Conservation (phyloP, 1,140 invertebrate species). For the Sitobion miscanthi region DNA sequence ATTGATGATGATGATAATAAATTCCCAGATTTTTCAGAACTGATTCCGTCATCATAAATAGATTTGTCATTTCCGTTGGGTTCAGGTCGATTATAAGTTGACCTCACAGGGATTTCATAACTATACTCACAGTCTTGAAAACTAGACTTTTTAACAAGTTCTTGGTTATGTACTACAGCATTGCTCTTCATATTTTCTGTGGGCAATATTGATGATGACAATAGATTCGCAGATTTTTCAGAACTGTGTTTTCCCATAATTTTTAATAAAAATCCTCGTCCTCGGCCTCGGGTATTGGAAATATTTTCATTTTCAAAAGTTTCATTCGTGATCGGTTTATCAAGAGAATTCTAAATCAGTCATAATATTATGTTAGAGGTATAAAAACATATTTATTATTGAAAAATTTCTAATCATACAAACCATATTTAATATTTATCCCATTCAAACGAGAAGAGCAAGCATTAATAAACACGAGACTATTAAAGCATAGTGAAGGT, state of each 20-base stretch:
- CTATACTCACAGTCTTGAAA: neutral
- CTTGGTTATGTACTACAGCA: neutral
- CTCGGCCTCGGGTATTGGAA: neutral
- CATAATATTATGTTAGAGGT: neutral
- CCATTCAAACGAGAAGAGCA: neutral
- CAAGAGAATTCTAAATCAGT: neutral
- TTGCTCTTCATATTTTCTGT: neutral
- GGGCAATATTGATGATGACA: neutral
- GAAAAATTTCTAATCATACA: neutral
- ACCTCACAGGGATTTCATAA: slow-evolving; percentile 51
- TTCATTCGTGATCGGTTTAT: neutral
- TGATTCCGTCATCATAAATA: neutral
- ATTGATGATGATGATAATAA: neutral
- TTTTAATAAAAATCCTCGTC: neutral
- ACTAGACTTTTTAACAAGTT: neutral
- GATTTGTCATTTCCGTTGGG: too few species aligned
- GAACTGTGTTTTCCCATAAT: neutral
- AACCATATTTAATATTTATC: neutral
- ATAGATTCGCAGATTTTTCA: neutral
- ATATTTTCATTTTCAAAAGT: too few species aligned
- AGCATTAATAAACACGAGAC: too few species aligned
- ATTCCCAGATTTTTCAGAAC: neutral
- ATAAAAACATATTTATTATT: neutral
- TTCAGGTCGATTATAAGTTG: too few species aligned
- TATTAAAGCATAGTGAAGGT: too few species aligned